These are phyloP conservation scores for Monomorium pharaonis DNA, from an alignment of 1,140 invertebrate genomes.

Conservation along the genomic window DNA sequence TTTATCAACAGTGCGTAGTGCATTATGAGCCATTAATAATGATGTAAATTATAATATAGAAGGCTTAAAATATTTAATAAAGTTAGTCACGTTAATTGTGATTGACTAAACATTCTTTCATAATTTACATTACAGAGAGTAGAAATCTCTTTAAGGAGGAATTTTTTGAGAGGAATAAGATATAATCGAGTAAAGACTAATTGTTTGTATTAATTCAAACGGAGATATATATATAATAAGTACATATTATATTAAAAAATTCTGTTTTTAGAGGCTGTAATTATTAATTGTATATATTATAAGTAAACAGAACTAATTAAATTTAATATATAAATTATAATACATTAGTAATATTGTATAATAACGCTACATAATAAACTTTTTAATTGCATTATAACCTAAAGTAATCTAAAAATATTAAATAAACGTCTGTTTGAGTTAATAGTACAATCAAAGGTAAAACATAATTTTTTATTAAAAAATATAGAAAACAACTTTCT, in stretches of 20 bases:
- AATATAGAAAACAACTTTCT: too few relatives aligned
- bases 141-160: not conserved
- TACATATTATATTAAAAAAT: not conserved
- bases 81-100: constrained; percentile 27
- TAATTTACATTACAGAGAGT: not conserved
- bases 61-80: not conserved
- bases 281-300: not conserved
- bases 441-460: not conserved
- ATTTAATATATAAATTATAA: not conserved
- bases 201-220: not conserved
- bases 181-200: not conserved
- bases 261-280: not conserved
- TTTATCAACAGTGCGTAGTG: not conserved
- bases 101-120: constrained; percentile 6
- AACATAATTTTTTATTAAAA: too few relatives aligned
- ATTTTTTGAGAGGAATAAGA: not conserved
- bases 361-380: not conserved
- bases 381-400: not conserved
- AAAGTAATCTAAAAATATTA: not conserved
- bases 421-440: not conserved
- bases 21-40: constrained; percentile 40
- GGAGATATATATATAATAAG: not conserved
- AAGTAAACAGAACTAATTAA: not conserved
- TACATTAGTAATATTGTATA: not conserved
- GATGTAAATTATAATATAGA: not conserved